Evolutionary conservation across 2,888 invertebrate genomes (phyloP), one percentile per base, ranked within the genome.

Genomic region (Volucella zonaria): DNA sequence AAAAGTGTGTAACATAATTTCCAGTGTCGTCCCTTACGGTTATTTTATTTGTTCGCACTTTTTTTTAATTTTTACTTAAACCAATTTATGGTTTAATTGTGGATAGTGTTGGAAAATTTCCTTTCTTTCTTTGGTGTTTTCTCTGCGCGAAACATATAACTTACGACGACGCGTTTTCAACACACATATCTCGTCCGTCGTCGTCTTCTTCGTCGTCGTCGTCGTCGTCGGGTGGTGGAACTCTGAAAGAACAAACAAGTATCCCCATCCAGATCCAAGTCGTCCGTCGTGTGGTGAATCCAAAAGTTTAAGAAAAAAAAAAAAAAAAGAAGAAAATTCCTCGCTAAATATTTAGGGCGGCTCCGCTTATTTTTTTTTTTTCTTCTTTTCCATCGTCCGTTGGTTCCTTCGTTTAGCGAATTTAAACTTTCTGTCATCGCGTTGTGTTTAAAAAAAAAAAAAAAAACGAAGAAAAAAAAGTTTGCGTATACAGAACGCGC

Each of bases 271-370:
- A n/a, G 43, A 54, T 62, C 62, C 14, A 54, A 12, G 12, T 62
- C 62, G 40, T 40, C 31, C 56, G 66, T 75, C 76, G 85, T 85
- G 85, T 85, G 85, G 85, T 85, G 80, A 85, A 73, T 52, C 73
- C 8, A 59, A 62, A 58, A 23, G 6, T 4, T 47, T 61, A 23
- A n/a, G 14, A 45, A 70, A 75, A 51, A 56, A n/a, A 47, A 56
- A n/a, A 47, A 52, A 64, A 15, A n/a, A 52, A 40, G 14, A 52
- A 71, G 15, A 68, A 64, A 71, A 68, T 52, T 76, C 47, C 61
- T 81, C 59, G 76, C 85, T 68, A 80, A 80, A 85, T 71, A 85
- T 85, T 85, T 85, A 85, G 85, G 85, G 85, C 85, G 85, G 85
- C 85, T 85, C 85, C 85, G 71, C 73, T 81, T 80, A 71, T 75